Percentiles rank a stretch among this genome's conserved stretches.
phyloP scores from a whole-genome alignment of 2,888 invertebrate genomes.

The Calameuta filiformis region DNA sequence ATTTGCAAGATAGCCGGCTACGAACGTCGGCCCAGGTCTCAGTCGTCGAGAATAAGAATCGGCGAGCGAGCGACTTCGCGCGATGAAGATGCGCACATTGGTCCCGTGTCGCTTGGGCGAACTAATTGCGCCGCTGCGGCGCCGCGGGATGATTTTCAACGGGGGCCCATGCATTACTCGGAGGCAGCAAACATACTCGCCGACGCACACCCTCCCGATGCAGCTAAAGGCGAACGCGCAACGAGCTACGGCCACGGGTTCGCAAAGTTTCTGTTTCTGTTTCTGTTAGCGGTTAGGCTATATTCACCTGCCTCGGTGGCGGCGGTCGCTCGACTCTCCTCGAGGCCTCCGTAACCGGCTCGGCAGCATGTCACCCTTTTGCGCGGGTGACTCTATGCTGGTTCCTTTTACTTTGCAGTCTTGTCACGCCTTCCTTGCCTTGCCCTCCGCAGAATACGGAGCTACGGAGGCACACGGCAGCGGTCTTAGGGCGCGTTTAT shows the following conservation, averaged over 20 bases:
- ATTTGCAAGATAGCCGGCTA: constrained; percentile 29
- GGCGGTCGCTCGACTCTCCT: constrained; percentile 12
- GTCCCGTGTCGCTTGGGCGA: constrained; percentile 26
- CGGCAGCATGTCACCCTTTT: constrained; percentile 65
- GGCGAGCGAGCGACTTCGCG: constrained; percentile 9
- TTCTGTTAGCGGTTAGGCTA: constrained; percentile 48
- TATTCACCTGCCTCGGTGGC: constrained; percentile 7
- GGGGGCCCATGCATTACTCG: constrained; percentile 30
- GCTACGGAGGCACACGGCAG: constrained; percentile 28
- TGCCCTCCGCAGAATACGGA: constrained; percentile 42
- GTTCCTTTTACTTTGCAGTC: constrained; percentile 62
- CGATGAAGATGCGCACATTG: constrained; percentile 33
- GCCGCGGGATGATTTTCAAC: constrained; percentile 34
- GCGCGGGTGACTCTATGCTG: constrained; percentile 64
- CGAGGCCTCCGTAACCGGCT: constrained; percentile 59
- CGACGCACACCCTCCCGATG: background rate
- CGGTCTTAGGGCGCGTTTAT: background rate
- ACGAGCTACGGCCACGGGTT: constrained; percentile 19
- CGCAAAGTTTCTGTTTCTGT: constrained; percentile 18
- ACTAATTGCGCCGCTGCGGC: constrained; percentile 30
- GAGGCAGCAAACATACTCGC: constrained; percentile 8
- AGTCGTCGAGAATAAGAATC: constrained; percentile 21
- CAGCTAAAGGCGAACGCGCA: constrained; percentile 15
- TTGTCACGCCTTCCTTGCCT: constrained; percentile 61
- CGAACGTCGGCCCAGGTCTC: constrained; percentile 12